Evolutionary conservation across 1,140 invertebrate genomes (phyloP), one percentile per base, ranked within the genome.

Genomic region (Aphidius gifuensis): DNA sequence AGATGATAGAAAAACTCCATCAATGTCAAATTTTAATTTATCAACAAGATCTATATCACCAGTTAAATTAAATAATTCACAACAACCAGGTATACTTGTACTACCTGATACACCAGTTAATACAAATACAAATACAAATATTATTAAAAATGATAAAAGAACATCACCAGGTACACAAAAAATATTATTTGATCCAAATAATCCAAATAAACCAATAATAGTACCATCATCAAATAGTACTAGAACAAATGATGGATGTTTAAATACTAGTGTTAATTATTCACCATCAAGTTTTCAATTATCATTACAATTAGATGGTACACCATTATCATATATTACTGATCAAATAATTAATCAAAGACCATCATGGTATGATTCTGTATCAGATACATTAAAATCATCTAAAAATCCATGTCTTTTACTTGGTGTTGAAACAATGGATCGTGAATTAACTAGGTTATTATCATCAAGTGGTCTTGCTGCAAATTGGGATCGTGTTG

Each of bases 141-240:
- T 70, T 38, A 67, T 69, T 60, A 66, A 66, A 48, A 65, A 66
- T 11, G 46, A 51, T 5, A 56, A 16, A 56, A 38, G 58, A 3
- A 8, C 11, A 48, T 38, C 32, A 46, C 71, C 66, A 55, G 57
- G 53, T 38, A 9, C 59, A 8, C 82, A 83, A 66, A 83, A 83
- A 69, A 84, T 80, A 6, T 69, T 90, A 11, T 89, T 85, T 72
- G 86, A 90, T 76, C 87, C 86, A 4, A 86, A 88, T 66, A 90
- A 90, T 79, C 88, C 88, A 3, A 82, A 83, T 65, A 88, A 86
- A 75, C 87, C 87, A 16, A 88, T 89, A 62, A 55, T 88, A 66
- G 83, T 88, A 16, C 83, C 78, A 62, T 79, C 83, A 40, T 66
- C 81, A 40, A 81, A 76, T 58, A 78, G 66, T 59, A 74, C 83